Evolutionary conservation across 2,888 invertebrate genomes (phyloP), one percentile per base, ranked within the genome.

Genomic region (Sinhomidia bicolor): DNA sequence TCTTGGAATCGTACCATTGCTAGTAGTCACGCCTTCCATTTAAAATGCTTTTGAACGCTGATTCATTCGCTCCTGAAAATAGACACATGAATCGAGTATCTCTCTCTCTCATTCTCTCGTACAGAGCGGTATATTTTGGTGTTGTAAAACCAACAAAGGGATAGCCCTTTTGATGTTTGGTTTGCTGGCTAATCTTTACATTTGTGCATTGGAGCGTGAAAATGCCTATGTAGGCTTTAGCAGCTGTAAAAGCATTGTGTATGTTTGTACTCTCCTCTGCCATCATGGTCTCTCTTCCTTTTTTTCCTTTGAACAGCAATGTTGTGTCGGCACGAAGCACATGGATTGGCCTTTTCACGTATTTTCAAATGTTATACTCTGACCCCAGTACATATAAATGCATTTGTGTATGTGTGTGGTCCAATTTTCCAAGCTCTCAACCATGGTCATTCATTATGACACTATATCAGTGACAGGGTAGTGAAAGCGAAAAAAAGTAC

Each of bases 361-460:
- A 81, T 12, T 47, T n/a, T 65, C 23, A 57, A n/a, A 54, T 54
- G 54, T 71, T 41, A 23, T 41, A 23, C 57, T 57, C 54, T 78
- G 78, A 78, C 78, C 78, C 78, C 20, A 57, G 32, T 54, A 57
- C 78, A 57, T 68, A 32, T 57, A 54, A 36, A 36, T 36, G 36
- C 36, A 7, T 36, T 36, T 36, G 36, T 79, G 57, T 57, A 41
- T 85, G 86, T 60, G 86, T 85, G 86, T 62, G 86, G 86, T 86
- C 86, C 86, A 86, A 86, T 86, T 86, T 86, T 86, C 86, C 86
- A 74, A 86, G 86, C 86, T 81, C 81, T 86, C 81, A 32, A 86
- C 86, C 86, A 81, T 86, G 86, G 81, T 86, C 86, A 86, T 86
- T 86, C 86, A 86, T 86, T 86, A 86, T 81, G 86, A 86, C 86